Percentiles rank a stretch among this genome's conserved stretches.
phyloP scores from a whole-genome alignment of 2,797 vertebrate genomes.

The Neosalanx taihuensis region DNA sequence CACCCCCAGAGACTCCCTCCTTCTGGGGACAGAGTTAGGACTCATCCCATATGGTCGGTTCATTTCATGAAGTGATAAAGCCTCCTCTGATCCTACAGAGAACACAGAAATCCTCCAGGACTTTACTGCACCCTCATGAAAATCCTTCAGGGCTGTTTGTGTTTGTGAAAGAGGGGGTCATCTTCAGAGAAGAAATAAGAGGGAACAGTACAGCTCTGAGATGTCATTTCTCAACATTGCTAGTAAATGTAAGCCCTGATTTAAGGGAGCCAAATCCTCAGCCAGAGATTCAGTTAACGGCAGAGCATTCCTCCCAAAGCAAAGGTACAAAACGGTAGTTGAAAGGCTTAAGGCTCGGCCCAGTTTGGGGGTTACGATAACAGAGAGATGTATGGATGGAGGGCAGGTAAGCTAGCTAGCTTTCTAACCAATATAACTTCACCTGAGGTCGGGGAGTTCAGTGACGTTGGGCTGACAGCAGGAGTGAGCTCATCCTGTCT shows the following conservation, averaged over 20 bases:
- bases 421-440: constrained; percentile 39
- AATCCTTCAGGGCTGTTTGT: constrained; percentile 15
- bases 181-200: constrained; percentile 16
- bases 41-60: constrained; percentile 23
- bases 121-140: constrained; percentile 23
- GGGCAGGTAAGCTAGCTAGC: neutral
- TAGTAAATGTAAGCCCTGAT: constrained; percentile 33
- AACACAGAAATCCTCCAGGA: constrained; percentile 25
- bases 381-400: neutral
- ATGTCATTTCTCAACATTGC: constrained; percentile 23
- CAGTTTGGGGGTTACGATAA: too few relatives aligned
- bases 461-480: constrained; percentile 39
- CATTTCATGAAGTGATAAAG: constrained; percentile 14
- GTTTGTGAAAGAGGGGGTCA: too few relatives aligned
- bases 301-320: neutral
- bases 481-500: constrained; percentile 39
- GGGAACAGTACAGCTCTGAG: constrained; percentile 11
- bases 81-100: constrained; percentile 16
- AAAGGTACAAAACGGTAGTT: constrained; percentile 25
- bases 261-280: constrained; percentile 19
- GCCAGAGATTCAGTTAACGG: neutral
- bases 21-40: neutral
- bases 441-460: constrained; percentile 32
- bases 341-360: neutral
- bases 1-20: constrained; percentile 17